Base-by-base conservation (phyloP, 2,888 invertebrate species). In the Phymatocera aterrima region DNA sequence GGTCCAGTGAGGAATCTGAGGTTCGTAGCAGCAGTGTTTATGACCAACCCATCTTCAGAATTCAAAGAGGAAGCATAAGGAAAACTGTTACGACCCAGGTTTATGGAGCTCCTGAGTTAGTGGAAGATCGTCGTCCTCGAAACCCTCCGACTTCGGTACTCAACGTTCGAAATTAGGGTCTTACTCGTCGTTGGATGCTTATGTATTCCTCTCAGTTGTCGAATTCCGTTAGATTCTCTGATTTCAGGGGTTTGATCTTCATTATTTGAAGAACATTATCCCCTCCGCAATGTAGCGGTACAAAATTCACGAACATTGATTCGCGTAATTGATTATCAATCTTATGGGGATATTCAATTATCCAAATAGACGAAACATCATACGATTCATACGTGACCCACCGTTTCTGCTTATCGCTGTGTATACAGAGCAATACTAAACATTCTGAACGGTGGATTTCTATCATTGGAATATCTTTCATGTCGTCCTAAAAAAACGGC, bases 61-160 rank as follows among this genome's bases (percentile, higher is more conserved):
- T 75, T 60, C 75, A 40, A 54, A 40, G 40, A 40, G n/a, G 28
- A 75, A 75, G 57, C 75, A 60, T 37, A 75, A 75, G 75, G 75
- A 75, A 40, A 75, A 75, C 43, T 75, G 75, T 75, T 75, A 75
- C 43, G 54, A 75, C 75, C 57, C 24, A 21, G 75, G 57, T 57
- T 75, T 75, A 75, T 60, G 75, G 72, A 34, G 72, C 48, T n/a
- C 18, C 72, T 54, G 46, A 72, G 46, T 34, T 51, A 72, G 51
- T 46, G 51, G 72, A 31, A 75, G 54, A 75, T 60, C 15, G 18
- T 40, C 24, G 4, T 15, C 24, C 40, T 31, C 18, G n/a, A 57
- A 18, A 2, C 18, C 21, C 34, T 34, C 28, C 24, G 57, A 72
- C 46, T 43, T 34, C 51, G 51, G 48, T 72, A 57, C n/a, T 12